Conservation (phyloP, 1,140 invertebrate species). For the Eubasilissa regina region DNA sequence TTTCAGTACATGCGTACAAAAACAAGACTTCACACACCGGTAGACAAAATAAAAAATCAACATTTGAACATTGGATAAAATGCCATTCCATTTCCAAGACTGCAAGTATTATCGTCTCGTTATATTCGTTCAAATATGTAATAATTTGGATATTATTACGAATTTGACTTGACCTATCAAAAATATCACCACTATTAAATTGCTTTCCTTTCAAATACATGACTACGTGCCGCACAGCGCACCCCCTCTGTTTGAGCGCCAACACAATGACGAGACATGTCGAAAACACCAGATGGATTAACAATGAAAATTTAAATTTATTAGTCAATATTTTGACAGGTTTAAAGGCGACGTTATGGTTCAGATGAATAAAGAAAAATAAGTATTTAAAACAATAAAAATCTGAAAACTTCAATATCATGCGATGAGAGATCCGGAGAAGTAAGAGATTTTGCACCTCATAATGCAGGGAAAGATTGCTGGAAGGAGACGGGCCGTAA, state of each 20-base stretch:
- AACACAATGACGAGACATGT: background rate
- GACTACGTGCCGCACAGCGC: background rate
- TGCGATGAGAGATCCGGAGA: too few species aligned
- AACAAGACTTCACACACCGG: background rate
- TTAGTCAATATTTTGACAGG: background rate
- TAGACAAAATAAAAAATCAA: background rate
- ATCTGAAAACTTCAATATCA: too few species aligned
- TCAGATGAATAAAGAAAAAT: too few species aligned
- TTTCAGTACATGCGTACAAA: background rate
- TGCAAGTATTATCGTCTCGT: background rate
- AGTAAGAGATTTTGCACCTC: too few species aligned
- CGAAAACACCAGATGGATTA: background rate
- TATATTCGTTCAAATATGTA: background rate
- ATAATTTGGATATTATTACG: background rate
- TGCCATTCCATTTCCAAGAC: background rate
- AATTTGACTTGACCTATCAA: conserved; percentile 20
- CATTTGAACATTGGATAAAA: background rate
- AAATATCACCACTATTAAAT: conserved; percentile 29
- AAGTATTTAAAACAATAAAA: too few species aligned
- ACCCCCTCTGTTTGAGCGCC: too few species aligned
- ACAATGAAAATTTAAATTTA: background rate
- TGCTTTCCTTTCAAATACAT: conserved; percentile 16
- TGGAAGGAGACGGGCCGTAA: too few species aligned
- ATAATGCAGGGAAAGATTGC: too few species aligned
- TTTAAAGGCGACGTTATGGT: background rate